Percentiles rank a stretch among this genome's conserved stretches.
phyloP scores from a whole-genome alignment of 2,113 vertebrate species.

The Nematolebias whitei region DNA sequence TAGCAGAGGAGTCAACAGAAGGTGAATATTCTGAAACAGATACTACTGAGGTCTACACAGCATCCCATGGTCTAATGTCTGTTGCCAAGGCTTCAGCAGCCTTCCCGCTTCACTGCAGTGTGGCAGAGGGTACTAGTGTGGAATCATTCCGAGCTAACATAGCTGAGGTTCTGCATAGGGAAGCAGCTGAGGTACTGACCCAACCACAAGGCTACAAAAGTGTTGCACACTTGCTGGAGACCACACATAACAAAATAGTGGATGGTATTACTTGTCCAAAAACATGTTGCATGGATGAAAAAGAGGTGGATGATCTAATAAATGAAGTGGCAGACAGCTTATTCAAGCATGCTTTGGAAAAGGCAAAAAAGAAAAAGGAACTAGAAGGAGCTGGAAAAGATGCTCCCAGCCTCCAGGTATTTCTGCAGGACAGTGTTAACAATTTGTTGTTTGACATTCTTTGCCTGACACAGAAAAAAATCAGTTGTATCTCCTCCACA shows the following conservation, averaged over 20 bases:
- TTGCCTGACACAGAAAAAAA: slow-evolving; percentile 88
- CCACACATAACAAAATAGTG: slow-evolving; percentile 84
- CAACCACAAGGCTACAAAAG: slow-evolving; percentile 82
- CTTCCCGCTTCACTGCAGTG: slow-evolving; percentile 79
- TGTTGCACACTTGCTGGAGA: slow-evolving; percentile 85
- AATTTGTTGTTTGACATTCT: slow-evolving; percentile 88
- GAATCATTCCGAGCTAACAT: slow-evolving; percentile 85
- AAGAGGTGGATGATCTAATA: slow-evolving; percentile 83
- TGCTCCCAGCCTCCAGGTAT: slow-evolving; percentile 68
- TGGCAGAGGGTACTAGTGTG: slow-evolving; percentile 79
- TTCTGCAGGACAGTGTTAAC: slow-evolving; percentile 84
- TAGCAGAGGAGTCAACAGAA: slow-evolving; percentile 75
- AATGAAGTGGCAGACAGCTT: slow-evolving; percentile 88
- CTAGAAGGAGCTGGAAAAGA: slow-evolving; percentile 68
- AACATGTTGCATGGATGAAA: slow-evolving; percentile 74
- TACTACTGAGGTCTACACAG: slow-evolving; percentile 65
- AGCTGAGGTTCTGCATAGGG: slow-evolving; percentile 86
- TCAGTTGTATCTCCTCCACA: slow-evolving; percentile 80
- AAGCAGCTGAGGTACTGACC: slow-evolving; percentile 84
- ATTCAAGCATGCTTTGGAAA: slow-evolving; percentile 87
- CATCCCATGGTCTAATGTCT: slow-evolving; percentile 81
- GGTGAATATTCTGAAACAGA: slow-evolving; percentile 42
- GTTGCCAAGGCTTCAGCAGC: slow-evolving; percentile 83
- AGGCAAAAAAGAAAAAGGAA: slow-evolving; percentile 82
- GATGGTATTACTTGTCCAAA: slow-evolving; percentile 83